These are phyloP conservation scores for Streblospio benedicti DNA, from an alignment of 1,140 invertebrate species.

Conservation along the genomic window DNA sequence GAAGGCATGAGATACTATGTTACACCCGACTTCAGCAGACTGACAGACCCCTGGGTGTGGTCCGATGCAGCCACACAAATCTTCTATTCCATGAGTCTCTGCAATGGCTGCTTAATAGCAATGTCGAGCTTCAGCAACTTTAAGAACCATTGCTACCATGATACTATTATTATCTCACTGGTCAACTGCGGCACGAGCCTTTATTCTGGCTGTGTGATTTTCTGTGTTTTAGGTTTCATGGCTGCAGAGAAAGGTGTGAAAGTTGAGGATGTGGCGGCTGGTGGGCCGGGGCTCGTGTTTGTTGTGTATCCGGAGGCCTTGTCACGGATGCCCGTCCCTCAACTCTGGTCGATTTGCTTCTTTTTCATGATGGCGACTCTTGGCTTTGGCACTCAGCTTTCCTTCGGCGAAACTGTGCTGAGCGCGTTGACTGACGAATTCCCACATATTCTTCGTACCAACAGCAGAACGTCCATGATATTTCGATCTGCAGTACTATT, in stretches of 20 bases:
- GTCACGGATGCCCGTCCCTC: slow-evolving; percentile 65
- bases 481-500: slow-evolving; percentile 9
- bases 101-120: slow-evolving; percentile 38
- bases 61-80: slow-evolving; percentile 75
- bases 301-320: slow-evolving; percentile 81
- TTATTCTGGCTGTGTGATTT: slow-evolving; percentile 96
- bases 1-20: slow-evolving; percentile 19
- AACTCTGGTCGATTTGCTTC: slow-evolving; percentile 75
- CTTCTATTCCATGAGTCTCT: slow-evolving; percentile 56
- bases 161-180: slow-evolving; percentile 85
- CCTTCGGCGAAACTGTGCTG: slow-evolving; percentile 12
- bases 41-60: slow-evolving; percentile 55
- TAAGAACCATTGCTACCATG: slow-evolving; percentile 57
- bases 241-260: slow-evolving; percentile 37
- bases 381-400: slow-evolving; percentile 42
- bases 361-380: slow-evolving; percentile 56
- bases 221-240: slow-evolving; percentile 81
- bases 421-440: slow-evolving; percentile 14
- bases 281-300: slow-evolving; percentile 66
- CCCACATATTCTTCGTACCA: not conserved
- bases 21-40: slow-evolving; percentile 26
- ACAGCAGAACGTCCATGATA: not conserved
- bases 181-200: slow-evolving; percentile 94
- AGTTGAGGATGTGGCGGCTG: slow-evolving; percentile 35
- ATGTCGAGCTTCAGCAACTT: slow-evolving; percentile 43